Percentiles rank a stretch among this genome's conserved stretches.
Evolutionary conservation across 2,113 vertebrate species (phyloP).

Genomic region (Sigmodon hispidus): DNA sequence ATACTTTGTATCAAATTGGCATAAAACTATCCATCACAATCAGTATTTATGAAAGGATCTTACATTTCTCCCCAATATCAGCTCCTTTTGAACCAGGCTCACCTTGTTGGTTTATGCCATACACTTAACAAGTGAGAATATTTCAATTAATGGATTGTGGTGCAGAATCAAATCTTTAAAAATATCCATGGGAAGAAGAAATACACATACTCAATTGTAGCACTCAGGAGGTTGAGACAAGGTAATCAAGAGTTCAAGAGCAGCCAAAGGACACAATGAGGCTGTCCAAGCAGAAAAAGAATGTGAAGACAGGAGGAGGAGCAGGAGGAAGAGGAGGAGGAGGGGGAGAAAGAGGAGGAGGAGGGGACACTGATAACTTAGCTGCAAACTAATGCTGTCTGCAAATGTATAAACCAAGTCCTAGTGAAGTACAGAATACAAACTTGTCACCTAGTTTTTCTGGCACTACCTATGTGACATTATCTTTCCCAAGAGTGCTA

Average conservation of each 20-base stretch:
- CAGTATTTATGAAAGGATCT: background rate
- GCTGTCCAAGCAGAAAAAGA: background rate
- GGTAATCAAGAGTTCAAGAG: background rate
- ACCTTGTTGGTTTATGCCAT: accelerated
- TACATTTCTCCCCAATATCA: background rate
- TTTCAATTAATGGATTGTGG: background rate
- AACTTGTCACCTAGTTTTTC: background rate
- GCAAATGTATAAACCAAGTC: background rate
- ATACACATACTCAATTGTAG: background rate
- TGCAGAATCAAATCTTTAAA: conserved; percentile 17
- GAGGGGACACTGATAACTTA: accelerated
- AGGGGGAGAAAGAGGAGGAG: too few relatives aligned
- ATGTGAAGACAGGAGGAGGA: background rate
- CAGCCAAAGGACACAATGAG: background rate
- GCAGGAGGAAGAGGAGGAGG: accelerated
- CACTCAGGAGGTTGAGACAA: background rate
- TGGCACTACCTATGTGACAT: background rate
- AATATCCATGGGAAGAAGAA: background rate
- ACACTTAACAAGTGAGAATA: background rate
- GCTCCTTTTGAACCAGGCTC: background rate
- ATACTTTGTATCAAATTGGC: background rate
- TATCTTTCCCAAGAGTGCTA: background rate
- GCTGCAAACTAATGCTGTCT: background rate
- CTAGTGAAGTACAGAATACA: background rate
- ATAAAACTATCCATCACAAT: background rate